Base-by-base conservation (phyloP, 2,888 invertebrate species). In the Xanthorhoe spadicearia region DNA sequence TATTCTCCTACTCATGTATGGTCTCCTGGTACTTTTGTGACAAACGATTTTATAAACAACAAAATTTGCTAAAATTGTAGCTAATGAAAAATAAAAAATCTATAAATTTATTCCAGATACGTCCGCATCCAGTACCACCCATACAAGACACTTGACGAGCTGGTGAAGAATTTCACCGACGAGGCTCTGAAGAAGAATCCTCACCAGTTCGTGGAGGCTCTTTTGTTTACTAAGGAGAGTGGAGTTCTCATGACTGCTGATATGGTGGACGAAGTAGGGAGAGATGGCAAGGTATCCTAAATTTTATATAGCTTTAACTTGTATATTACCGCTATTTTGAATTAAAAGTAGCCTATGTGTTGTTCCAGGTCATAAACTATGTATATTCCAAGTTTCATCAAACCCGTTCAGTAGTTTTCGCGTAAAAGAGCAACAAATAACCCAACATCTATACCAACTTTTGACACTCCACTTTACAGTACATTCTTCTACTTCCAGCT, bases 181-280 rank as follows among this genome's bases (percentile, higher is more conserved):
- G 95, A 94, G 74, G 86, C 94, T 0, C 68, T 87, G 35, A 93
- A 93, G 70, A 77, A 84, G 7, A 80, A 89, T 0, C 90, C 93
- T 1, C 92, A 96, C 77, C 95, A 97, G 81, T 97, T 97, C 85
- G 95, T 97, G 0, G 97, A 97, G 83, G 95, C 95, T 0, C 84
- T 97, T 32, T 89, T 95, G 70, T 97, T 94, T 82, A 93, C 92
- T 52, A 91, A 94, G 74, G 91, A 96, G 48, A 87, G 93, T 54
- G 97, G 96, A 8, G 97, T 97, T 0, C 84, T 97, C 43, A 97
- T 97, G 97, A 94, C 94, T 0, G 97, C 96, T 15, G 94, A 94
- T 71, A 95, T 96, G 94, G 95, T 94, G 3, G 94, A 96, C 69
- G 86, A 94, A 55, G 85, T 93, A 1, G 95, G 95, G 50, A 66